A percentile compares a stretch with the other conserved stretches of the same genome.
Evolutionary conservation across 30 jellyfish, hydroid and myxozoan species (phyloP).

Genomic region (Chironex yamaguchii): DNA sequence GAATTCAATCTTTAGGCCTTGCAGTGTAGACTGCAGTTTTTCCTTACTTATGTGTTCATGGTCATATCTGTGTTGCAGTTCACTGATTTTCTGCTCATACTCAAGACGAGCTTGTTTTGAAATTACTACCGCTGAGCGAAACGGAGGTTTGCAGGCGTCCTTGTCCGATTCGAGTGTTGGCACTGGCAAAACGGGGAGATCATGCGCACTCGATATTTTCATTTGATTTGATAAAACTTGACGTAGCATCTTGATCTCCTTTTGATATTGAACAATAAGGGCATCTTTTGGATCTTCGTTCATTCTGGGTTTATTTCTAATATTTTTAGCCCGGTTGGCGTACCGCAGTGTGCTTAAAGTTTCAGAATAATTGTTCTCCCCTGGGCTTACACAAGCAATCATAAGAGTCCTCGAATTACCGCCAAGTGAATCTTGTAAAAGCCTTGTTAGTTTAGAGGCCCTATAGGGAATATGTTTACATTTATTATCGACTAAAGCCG

Average conservation of each 20-base stretch:
- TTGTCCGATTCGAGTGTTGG: constrained; percentile 57
- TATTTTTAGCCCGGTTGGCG: constrained; percentile 97
- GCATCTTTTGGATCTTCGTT: constrained; percentile 98
- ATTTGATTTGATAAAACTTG: constrained; percentile 84
- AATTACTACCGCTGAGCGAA: constrained; percentile 92
- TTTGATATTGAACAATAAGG: constrained; percentile 85
- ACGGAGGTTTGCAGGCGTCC: constrained; percentile 63
- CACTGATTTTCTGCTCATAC: constrained; percentile 86
- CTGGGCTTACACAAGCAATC: constrained; percentile 99
- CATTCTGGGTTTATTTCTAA: constrained; percentile 85
- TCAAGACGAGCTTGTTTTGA: constrained; percentile 93
- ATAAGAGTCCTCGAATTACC: constrained; percentile 94
- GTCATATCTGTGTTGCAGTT: constrained; percentile 88
- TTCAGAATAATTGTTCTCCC: constrained; percentile 87
- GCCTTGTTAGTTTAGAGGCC: constrained; percentile 95
- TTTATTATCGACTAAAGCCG: constrained; percentile 92
- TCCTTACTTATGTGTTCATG: constrained; percentile 86
- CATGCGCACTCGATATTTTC: constrained; percentile 76
- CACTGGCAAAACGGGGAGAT: constrained; percentile 65
- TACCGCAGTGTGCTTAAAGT: constrained; percentile 93
- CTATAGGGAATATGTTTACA: constrained; percentile 96
- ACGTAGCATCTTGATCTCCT: constrained; percentile 89
- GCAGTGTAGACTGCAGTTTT: constrained; percentile 70
- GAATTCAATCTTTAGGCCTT: constrained; percentile 74
- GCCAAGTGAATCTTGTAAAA: constrained; percentile 95